These are phyloP conservation scores for Hecatera dysodea DNA, from an alignment of 2,888 invertebrate genomes.

Conservation along the genomic window DNA sequence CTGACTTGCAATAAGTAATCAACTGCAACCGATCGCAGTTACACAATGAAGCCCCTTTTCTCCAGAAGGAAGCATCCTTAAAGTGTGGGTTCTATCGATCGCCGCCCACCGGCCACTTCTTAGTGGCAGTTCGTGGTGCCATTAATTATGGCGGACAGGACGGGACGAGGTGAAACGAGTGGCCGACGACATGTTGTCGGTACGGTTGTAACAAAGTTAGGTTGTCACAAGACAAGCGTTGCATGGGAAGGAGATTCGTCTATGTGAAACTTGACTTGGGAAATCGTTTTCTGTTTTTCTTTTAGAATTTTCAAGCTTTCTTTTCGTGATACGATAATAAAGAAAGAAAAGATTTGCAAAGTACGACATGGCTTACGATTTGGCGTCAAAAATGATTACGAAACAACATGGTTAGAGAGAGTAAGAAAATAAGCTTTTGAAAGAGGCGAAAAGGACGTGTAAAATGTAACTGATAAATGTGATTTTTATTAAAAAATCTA, in stretches of 20 bases:
- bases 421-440: not conserved
- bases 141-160: constrained; percentile 85
- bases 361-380: not conserved
- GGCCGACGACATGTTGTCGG: constrained; percentile 30
- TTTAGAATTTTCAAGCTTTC: not conserved
- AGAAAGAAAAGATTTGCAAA: too few species aligned
- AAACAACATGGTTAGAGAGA: not conserved
- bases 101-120: constrained; percentile 81
- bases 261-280: not conserved
- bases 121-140: constrained; percentile 84
- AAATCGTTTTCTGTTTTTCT: not conserved
- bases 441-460: not conserved
- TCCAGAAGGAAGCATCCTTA: constrained; percentile 74
- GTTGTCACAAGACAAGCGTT: constrained; percentile 19
- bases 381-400: not conserved
- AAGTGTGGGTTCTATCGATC: constrained; percentile 86
- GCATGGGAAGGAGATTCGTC: not conserved
- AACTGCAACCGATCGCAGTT: constrained; percentile 23
- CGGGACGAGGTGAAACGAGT: constrained; percentile 45
- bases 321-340: not conserved
- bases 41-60: constrained; percentile 24
- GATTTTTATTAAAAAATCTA: not conserved
- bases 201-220: constrained; percentile 1
- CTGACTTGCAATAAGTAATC: not conserved
- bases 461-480: not conserved